Base-by-base conservation (phyloP, 2,113 vertebrate species). In the Acanthisitta chloris region DNA sequence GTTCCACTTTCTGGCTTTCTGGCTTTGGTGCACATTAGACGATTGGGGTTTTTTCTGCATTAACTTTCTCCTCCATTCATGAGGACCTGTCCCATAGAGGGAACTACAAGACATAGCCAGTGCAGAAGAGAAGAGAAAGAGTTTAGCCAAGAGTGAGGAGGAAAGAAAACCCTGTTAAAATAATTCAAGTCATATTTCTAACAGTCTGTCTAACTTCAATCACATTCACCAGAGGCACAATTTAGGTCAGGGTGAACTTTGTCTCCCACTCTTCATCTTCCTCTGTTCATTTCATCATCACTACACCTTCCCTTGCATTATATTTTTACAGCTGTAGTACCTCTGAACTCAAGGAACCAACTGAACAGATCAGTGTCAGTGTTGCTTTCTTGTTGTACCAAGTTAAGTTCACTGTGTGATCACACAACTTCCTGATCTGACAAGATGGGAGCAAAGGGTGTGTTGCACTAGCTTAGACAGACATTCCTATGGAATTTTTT, bases 31-130 rank as follows among this genome's bases (percentile, higher is more conserved):
- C 3, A 69, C 3, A 33, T 12, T 52, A 51, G 17, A 42, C 3
- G 2, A 2, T 2, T 40, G 29, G n/a, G 25, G 20, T 38, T 45
- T 16, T 29, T n/a, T 0, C 14, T 64, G 28, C 0, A 0, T 55
- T 77, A 51, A 4, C 4, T 55, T 83, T 87, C 19, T 76, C 8
- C 23, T 59, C 13, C 4, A 4, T 81, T 87, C 34, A 19, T 43
- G 19, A 69, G 10, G 51, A 77, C 4, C 12, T 69, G 43, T 12
- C 25, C 38, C 10, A 9, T 16, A 14, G 24, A 38, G 23, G 36
- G 20, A 77, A 31, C 34, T 4, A 1, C 17, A 73, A 72, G n/a
- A 48, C 26, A 38, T 1, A 17, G 36, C 2, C 26, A 23, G 19
- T 8, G 13, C 21, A 71, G 48, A 34, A 62, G 33, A 71, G 24